phyloP scores from a whole-genome alignment of 2,797 vertebrate species.

The Aselliscus stoliczkanus region DNA sequence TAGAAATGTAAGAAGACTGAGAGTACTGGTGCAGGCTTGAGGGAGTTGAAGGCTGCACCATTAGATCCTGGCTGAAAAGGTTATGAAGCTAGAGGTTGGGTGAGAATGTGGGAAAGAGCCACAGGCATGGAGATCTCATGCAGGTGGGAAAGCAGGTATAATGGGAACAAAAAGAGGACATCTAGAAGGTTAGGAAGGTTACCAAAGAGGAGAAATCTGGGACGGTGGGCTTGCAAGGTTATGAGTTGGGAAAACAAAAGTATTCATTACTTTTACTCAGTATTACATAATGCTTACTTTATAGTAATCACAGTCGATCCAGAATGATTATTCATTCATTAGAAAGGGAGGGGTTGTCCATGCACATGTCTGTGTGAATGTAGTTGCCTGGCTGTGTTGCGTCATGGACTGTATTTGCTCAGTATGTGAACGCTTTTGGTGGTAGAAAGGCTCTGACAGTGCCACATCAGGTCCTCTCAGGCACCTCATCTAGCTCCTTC shows the following conservation, averaged over 20 bases:
- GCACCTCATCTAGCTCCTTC: neutral
- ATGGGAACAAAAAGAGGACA: neutral
- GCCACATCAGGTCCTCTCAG: neutral
- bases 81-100: neutral
- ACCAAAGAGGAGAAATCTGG: neutral
- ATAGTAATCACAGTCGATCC: neutral
- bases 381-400: neutral
- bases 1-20: neutral
- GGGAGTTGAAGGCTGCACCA: neutral
- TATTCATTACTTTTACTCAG: neutral
- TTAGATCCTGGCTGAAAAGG: neutral
- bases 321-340: neutral
- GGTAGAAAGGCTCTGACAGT: neutral
- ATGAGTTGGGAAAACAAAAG: neutral
- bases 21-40: neutral
- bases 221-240: neutral
- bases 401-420: neutral
- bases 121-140: neutral
- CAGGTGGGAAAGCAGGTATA: neutral
- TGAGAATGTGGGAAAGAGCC: neutral
- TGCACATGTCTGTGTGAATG: neutral
- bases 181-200: neutral
- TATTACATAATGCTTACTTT: neutral
- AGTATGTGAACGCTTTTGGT: neutral
- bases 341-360: neutral